Evolutionary conservation across 2,888 invertebrate genomes (phyloP), one percentile per base, ranked within the genome.

Genomic region (Drosophila peninsularis): DNA sequence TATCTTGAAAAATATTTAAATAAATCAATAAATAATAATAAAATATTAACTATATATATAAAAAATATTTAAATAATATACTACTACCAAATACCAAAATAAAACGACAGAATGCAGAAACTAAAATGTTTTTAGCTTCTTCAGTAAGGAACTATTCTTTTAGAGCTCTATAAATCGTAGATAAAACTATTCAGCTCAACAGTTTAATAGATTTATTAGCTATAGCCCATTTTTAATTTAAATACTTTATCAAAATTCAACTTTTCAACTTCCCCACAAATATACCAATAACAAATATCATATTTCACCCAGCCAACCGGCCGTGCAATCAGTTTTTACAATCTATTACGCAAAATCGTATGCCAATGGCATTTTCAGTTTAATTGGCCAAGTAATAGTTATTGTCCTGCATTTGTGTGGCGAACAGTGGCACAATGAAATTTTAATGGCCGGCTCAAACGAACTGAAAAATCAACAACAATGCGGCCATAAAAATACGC

Each of bases 381-480:
- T 71, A 82, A 80, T 79, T 79, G 69, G 63, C 37, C 80, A 70
- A 70, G 70, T 82, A 82, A 82, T 82, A 80, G 80, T 80, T 82
- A 73, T 72, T 37, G 61, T 57, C 34, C 32, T 52, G 42, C 49
- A 55, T 62, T 36, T 44, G 24, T 47, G 57, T 34, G 58, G 61
- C 62, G 70, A 45, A 53, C 55, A 75, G 56, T 62, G 47, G 65
- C 52, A 42, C 62, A 63, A 72, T 70, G 64, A 80, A 65, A 82
- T 72, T 75, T 83, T 80, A 78, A 88, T 75, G 68, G 58, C 14
- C 41, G 44, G 30, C 62, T 41, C 55, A 62, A 80, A 86, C 83
- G 83, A 88, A 80, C 88, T 71, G 75, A 73, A 78, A 80, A 79
- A 75, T 71, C 67, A 75, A 75, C 80, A 80, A 72, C 30, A 30